A percentile compares a stretch with the other conserved stretches of the same genome.
These are phyloP conservation scores for Phodopus roborovskii DNA, from an alignment of 2,113 vertebrate genomes.

Conservation along the genomic window DNA sequence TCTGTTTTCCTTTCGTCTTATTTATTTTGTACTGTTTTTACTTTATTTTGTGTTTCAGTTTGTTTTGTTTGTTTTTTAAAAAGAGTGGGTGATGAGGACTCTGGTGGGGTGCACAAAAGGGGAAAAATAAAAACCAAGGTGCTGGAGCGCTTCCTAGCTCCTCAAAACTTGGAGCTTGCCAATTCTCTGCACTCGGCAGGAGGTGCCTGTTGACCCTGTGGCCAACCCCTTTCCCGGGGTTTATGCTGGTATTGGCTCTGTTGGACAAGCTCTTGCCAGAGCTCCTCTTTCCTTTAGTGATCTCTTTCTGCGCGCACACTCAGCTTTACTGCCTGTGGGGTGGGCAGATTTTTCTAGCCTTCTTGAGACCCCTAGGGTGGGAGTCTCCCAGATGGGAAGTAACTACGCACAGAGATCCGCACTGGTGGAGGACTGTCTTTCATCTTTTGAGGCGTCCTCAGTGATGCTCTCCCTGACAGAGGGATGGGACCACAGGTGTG, in stretches of 20 bases:
- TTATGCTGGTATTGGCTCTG: not conserved
- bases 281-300: not conserved
- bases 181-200: not conserved
- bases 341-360: not conserved
- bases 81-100: not conserved
- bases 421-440: not conserved
- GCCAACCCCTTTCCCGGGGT: not conserved
- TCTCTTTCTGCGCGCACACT: not conserved
- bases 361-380: not conserved
- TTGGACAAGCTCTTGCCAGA: not conserved
- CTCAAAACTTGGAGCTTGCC: not conserved
- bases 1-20: not conserved
- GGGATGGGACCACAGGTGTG: not conserved
- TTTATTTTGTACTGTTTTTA: not conserved
- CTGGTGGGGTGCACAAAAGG: not conserved
- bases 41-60: not conserved
- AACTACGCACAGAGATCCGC: not conserved
- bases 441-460: not conserved
- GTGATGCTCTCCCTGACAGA: not conserved
- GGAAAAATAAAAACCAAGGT: not conserved
- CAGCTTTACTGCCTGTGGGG: not conserved
- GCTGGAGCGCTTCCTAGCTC: not conserved
- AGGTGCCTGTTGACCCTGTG: not conserved
- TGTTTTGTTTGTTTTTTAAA: not conserved
- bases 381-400: not conserved